A percentile compares a stretch with the other conserved stretches of the same genome.
phyloP scores from a whole-genome alignment of 2,797 vertebrate species.

The Furcifer pardalis region DNA sequence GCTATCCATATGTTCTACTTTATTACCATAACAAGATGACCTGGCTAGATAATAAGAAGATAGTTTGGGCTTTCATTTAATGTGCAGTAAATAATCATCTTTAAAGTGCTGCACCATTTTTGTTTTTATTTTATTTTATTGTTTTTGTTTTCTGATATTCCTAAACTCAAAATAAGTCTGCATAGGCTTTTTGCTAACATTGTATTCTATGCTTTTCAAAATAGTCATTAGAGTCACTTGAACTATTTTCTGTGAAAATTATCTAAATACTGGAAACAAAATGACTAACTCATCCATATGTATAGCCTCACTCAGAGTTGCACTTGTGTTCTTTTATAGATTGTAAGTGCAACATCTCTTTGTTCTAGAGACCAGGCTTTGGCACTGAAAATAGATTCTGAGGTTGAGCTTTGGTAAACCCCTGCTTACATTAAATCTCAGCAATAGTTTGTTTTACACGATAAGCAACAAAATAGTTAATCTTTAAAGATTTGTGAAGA shows the following conservation, averaged over 20 bases:
- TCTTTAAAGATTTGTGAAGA: slow-evolving; percentile 39
- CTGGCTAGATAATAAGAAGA: too few relatives aligned
- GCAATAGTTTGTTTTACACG: neutral
- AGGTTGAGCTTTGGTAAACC: neutral
- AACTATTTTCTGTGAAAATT: neutral
- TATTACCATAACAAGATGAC: too few relatives aligned
- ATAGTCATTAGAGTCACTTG: neutral
- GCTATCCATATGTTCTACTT: too few relatives aligned
- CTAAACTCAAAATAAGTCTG: neutral
- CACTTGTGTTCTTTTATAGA: neutral
- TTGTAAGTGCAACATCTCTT: neutral
- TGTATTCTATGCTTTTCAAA: neutral
- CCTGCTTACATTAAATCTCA: neutral
- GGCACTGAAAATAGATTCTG: neutral
- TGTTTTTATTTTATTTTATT: too few relatives aligned
- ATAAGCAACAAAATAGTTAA: slow-evolving; percentile 31
- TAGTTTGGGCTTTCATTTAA: too few relatives aligned
- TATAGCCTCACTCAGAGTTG: neutral
- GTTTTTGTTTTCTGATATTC: too few relatives aligned
- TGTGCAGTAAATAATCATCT: neutral
- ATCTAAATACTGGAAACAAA: neutral
- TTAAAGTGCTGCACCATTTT: too few relatives aligned
- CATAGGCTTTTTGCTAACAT: neutral
- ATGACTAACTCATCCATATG: neutral
- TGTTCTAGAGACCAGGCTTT: neutral